phyloP scores from a whole-genome alignment of 2,113 vertebrate species.

The Protobothrops mucrosquamatus region DNA sequence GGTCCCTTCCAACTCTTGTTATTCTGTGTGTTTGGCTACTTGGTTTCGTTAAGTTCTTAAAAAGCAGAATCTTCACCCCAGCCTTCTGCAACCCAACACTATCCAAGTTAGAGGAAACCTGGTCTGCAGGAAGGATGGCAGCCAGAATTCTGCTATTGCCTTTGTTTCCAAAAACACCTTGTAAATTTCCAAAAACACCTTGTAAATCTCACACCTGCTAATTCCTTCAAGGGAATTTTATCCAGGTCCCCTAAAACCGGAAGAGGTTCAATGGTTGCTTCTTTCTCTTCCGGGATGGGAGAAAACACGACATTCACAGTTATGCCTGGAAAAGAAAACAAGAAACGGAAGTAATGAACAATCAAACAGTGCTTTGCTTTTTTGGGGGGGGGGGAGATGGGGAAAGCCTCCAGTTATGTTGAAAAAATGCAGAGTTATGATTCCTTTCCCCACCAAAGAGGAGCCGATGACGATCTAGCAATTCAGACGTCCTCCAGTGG shows the following conservation, averaged over 20 bases:
- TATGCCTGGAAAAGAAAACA: background rate
- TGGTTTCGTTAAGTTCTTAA: no score
- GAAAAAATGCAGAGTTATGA: background rate
- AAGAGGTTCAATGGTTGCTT: rapidly evolving
- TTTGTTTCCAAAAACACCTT: background rate
- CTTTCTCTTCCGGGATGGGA: background rate
- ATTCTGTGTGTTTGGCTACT: no score
- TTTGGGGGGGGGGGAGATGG: rapidly evolving
- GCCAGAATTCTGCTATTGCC: background rate
- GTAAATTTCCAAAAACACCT: background rate
- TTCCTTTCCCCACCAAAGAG: background rate
- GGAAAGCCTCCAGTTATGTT: no score
- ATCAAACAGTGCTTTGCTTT: background rate
- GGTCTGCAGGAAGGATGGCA: background rate
- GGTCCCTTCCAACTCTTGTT: no score
- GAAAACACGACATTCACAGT: conserved; percentile 7
- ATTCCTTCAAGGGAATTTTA: background rate
- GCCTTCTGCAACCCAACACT: background rate
- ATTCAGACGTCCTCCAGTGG: no score
- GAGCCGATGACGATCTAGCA: no score
- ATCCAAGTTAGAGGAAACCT: background rate
- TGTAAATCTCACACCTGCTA: conserved; percentile 28
- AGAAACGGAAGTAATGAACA: background rate
- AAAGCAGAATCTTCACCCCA: background rate
- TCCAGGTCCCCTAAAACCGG: background rate